These are phyloP conservation scores for Syngnathus acus DNA, from an alignment of 2,797 vertebrate genomes.

Conservation along the genomic window DNA sequence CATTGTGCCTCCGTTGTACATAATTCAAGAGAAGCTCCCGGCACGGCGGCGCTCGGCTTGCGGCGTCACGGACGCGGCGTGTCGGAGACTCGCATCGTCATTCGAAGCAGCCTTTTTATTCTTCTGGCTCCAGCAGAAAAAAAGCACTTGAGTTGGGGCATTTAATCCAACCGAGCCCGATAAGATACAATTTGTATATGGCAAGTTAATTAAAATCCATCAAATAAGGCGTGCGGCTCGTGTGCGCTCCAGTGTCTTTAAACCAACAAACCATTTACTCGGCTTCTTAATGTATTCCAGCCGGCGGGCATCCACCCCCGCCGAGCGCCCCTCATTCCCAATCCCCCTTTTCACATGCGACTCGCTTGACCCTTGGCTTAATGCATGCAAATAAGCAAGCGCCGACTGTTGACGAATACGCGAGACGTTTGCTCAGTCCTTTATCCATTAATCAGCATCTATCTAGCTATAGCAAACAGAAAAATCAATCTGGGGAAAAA, in stretches of 20 bases:
- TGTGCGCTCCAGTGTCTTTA: constrained; percentile 50
- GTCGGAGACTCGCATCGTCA: constrained; percentile 41
- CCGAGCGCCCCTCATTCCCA: not conserved
- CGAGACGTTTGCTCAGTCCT: not conserved
- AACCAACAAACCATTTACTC: constrained; percentile 70
- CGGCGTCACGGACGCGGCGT: constrained; percentile 39
- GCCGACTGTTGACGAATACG: constrained; percentile 2
- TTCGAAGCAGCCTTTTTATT: constrained; percentile 61
- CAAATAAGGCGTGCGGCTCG: constrained; percentile 53
- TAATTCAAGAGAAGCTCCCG: constrained; percentile 60
- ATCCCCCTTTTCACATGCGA: constrained; percentile 42
- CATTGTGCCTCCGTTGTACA: constrained; percentile 43
- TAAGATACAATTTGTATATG: constrained; percentile 73
- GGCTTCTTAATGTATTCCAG: constrained; percentile 62
- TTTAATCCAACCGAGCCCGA: constrained; percentile 67
- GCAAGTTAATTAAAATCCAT: constrained; percentile 74
- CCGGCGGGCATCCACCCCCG: constrained; percentile 34
- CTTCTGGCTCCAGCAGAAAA: constrained; percentile 59
- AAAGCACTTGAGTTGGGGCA: constrained; percentile 56
- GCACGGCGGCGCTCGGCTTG: constrained; percentile 25
- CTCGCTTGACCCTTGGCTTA: constrained; percentile 62
- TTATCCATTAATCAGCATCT: not conserved
- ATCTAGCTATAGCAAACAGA: not conserved
- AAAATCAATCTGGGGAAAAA: not conserved
- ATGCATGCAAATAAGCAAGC: constrained; percentile 64